phyloP scores from a whole-genome alignment of 2,113 vertebrate species.

The Aegotheles bennettii region DNA sequence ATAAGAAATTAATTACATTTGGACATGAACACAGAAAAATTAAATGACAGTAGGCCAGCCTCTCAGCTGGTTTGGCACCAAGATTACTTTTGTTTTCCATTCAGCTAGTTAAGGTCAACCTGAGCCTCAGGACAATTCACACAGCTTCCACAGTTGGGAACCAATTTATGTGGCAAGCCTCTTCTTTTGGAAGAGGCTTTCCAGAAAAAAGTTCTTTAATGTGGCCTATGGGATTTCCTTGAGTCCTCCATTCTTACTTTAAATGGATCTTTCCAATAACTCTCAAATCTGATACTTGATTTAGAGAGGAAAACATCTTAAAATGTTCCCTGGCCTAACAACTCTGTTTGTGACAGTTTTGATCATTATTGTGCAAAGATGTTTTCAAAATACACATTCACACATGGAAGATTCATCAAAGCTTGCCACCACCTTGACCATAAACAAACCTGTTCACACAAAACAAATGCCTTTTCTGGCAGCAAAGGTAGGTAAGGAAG shows the following conservation, averaged over 20 bases:
- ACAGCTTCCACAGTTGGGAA: not conserved
- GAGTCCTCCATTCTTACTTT: not conserved
- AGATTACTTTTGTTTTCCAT: not conserved
- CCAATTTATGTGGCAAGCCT: not conserved
- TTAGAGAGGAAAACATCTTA: not conserved
- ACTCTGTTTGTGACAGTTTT: not conserved
- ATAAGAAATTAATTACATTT: not conserved
- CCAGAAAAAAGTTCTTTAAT: not conserved
- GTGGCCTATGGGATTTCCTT: not conserved
- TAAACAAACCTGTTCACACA: not conserved
- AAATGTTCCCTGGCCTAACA: not conserved
- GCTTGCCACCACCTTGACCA: not conserved
- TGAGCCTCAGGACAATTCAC: not conserved
- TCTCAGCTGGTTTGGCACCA: not conserved
- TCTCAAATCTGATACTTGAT: not conserved
- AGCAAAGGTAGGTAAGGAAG: not conserved
- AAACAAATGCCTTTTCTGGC: not conserved
- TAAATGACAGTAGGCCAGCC: accelerated
- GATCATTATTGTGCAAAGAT: not conserved
- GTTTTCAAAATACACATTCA: not conserved
- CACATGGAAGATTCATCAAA: not conserved
- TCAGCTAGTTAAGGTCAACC: not conserved
- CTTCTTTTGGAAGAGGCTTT: not conserved
- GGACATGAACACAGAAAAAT: not conserved
- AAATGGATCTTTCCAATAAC: not conserved